phyloP scores from a whole-genome alignment of 2,797 vertebrate species.

The Carduelis carduelis region DNA sequence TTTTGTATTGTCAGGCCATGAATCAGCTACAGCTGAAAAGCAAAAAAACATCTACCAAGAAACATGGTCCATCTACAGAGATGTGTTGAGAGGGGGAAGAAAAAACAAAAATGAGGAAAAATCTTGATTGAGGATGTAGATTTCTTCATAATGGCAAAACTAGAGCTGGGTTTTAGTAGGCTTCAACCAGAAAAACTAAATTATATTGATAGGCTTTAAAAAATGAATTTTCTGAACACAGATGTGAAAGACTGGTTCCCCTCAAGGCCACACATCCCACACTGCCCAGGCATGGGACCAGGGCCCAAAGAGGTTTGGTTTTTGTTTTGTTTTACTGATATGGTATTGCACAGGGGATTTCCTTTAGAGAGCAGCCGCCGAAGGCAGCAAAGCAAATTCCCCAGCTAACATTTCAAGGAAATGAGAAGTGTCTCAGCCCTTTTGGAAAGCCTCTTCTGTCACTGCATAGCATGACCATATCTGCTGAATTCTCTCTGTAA shows the following conservation, averaged over 20 bases:
- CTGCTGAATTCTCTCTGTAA: not conserved
- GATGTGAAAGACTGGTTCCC: not conserved
- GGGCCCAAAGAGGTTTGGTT: not conserved
- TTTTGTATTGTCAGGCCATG: not conserved
- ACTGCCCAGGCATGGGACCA: accelerated
- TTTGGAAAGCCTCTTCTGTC: not conserved
- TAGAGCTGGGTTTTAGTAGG: not conserved
- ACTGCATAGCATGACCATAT: not conserved
- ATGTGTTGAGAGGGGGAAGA: not conserved
- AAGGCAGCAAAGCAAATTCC: not conserved
- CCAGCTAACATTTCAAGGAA: constrained; percentile 37
- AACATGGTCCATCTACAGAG: accelerated
- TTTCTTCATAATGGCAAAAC: not conserved
- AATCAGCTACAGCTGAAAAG: not conserved
- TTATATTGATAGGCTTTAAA: accelerated
- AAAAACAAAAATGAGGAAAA: accelerated
- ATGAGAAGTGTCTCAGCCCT: not conserved
- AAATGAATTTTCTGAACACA: accelerated
- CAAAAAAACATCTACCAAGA: not conserved
- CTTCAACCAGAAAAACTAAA: not conserved
- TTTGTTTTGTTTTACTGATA: not conserved
- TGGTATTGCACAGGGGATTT: not conserved
- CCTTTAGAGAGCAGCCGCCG: not conserved
- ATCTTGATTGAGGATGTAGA: accelerated
- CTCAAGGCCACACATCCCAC: not conserved